phyloP scores from a whole-genome alignment of 2,797 vertebrate species.

The Falco novaeseelandiae region DNA sequence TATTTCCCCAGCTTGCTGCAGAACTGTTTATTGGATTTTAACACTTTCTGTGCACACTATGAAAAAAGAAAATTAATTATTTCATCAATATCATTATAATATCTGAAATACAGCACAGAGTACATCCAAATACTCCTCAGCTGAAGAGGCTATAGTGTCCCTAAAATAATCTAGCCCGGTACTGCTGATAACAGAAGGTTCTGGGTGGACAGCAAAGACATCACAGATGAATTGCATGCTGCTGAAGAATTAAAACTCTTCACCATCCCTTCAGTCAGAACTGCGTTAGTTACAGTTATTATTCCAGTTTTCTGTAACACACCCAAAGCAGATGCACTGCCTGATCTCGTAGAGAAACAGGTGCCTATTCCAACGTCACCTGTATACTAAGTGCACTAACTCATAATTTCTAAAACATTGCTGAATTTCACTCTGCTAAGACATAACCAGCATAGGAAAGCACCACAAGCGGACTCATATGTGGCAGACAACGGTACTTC shows the following conservation, averaged over 20 bases:
- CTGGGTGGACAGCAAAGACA: not conserved
- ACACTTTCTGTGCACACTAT: constrained; percentile 92
- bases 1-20: constrained; percentile 96
- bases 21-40: constrained; percentile 96
- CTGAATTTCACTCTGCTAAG: not conserved
- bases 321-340: not conserved
- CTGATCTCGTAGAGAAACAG: not conserved
- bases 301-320: not conserved
- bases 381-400: accelerated
- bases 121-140: not conserved
- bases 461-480: accelerated
- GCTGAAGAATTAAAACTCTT: not conserved
- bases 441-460: not conserved
- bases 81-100: not conserved
- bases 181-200: not conserved
- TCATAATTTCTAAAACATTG: not conserved
- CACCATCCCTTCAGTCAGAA: not conserved
- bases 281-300: not conserved
- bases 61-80: not conserved
- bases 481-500: not conserved
- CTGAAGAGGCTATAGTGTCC: not conserved
- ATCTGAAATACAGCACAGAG: not conserved
- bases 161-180: not conserved
- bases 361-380: not conserved
- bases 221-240: not conserved